phyloP scores from a whole-genome alignment of 2,888 invertebrate genomes.

The Rhogogaster chlorosoma region DNA sequence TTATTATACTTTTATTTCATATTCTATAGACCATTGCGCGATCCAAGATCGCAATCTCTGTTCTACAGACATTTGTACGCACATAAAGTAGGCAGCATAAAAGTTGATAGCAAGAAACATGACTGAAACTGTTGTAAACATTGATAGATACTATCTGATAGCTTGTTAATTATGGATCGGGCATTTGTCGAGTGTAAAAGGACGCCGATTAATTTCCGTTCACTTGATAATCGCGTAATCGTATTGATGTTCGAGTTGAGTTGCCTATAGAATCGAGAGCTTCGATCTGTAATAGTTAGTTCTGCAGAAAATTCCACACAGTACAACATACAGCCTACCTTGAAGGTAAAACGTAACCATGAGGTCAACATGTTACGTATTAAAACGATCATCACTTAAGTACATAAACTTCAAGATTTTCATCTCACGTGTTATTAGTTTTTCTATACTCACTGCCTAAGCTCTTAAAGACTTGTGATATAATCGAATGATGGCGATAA shows the following conservation, averaged over 20 bases:
- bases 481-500: background rate
- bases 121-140: constrained; percentile 4
- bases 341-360: background rate
- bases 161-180: constrained; percentile 33
- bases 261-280: constrained; percentile 1
- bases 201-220: constrained; percentile 26
- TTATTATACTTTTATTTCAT: constrained; percentile 21
- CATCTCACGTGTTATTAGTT: background rate
- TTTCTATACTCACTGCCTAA: background rate
- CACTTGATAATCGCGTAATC: constrained; percentile 24
- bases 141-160: constrained; percentile 20
- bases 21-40: constrained; percentile 2
- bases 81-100: background rate
- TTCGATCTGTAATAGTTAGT: background rate
- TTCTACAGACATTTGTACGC: background rate
- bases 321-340: background rate
- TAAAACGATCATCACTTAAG: background rate
- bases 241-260: background rate
- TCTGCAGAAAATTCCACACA: background rate
- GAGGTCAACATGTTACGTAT: constrained; percentile 7
- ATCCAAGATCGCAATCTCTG: constrained; percentile 3
- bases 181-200: background rate
- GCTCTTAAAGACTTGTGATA: background rate
- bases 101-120: constrained; percentile 9
- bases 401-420: constrained; percentile 3